Evolutionary conservation across 2,888 invertebrate genomes (phyloP), one percentile per base, ranked within the genome.

Genomic region (Masnerella sp.): DNA sequence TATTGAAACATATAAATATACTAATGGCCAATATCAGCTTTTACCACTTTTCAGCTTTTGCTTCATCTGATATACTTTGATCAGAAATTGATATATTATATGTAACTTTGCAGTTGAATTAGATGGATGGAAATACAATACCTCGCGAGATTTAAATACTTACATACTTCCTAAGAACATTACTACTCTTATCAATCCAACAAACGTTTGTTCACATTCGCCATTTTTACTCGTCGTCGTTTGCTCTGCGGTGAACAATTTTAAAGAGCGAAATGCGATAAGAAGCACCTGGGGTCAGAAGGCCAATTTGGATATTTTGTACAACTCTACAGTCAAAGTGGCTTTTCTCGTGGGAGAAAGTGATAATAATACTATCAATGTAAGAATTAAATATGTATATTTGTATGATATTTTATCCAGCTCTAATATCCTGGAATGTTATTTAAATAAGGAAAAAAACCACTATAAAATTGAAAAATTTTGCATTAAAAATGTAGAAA

Each of bases 111-210:
- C 77, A 87, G 87, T 80, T 61, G 84, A 87, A 79, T 75, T 89
- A 82, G 88, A 89, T 69, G 95, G 94, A 38, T 95, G 95, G 95
- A 90, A 92, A n/a, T 89, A 90, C 47, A 92, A 94, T 81, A 92
- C 92, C 0, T 93, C 93, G 17, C 89, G 94, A 43, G 93, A 94
- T 82, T 91, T 93, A 15, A 90, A 90, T 80, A 88, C 91, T 68
- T 95, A 95, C 84, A 91, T 95, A 15, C 89, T 91, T 75, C 93
- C 94, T 0, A 90, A 91, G 65, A 92, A 92, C 79, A 89, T 92
- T 8, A 94, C 94, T 0, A 89, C 91, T 2, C 85, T 93, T 67
- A 90, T 93, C 80, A 90, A 90, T 71, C 93, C 93, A 0, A 88
- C 87, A 30, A 84, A 89, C 68, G 82, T 91, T 32, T 94, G 93